phyloP scores from a whole-genome alignment of 2,888 invertebrate genomes.

The Callosobruchus maculatus region DNA sequence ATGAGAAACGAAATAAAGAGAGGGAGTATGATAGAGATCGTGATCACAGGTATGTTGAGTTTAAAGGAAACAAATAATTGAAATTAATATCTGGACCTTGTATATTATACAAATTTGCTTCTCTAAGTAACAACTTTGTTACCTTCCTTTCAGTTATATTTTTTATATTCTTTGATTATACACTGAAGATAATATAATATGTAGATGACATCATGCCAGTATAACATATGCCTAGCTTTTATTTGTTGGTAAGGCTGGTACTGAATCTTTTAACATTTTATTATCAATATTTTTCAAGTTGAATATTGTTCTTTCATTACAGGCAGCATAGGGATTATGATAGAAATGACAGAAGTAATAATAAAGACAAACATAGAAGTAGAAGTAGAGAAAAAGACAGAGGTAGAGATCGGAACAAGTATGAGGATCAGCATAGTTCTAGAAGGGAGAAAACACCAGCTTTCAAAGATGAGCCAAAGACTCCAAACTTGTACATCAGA shows the following conservation, averaged over 20 bases:
- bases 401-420: constrained; percentile 40
- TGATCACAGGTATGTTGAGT: constrained; percentile 1
- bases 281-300: too few species aligned
- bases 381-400: constrained; percentile 22
- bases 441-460: constrained; percentile 51
- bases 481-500: constrained; percentile 66
- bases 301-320: not conserved
- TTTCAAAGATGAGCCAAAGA: constrained; percentile 82
- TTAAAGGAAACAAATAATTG: too few species aligned
- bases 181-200: too few species aligned
- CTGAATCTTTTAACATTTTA: too few species aligned
- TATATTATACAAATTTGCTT: too few species aligned
- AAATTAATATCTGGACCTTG: too few species aligned
- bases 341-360: constrained; percentile 22
- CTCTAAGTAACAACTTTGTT: too few species aligned
- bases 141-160: too few species aligned
- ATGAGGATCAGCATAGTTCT: constrained; percentile 38
- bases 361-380: constrained; percentile 30
- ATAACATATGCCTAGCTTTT: too few species aligned
- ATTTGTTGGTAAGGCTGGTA: too few species aligned
- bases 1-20: constrained; percentile 29
- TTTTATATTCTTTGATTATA: too few species aligned
- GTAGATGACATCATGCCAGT: too few species aligned
- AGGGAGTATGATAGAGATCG: constrained; percentile 4
- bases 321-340: not conserved